Evolutionary conservation across 64 coral and sea anemone genomes (phyloP), one percentile per base, ranked within the genome.

Genomic region (Actinia tenebrosa): DNA sequence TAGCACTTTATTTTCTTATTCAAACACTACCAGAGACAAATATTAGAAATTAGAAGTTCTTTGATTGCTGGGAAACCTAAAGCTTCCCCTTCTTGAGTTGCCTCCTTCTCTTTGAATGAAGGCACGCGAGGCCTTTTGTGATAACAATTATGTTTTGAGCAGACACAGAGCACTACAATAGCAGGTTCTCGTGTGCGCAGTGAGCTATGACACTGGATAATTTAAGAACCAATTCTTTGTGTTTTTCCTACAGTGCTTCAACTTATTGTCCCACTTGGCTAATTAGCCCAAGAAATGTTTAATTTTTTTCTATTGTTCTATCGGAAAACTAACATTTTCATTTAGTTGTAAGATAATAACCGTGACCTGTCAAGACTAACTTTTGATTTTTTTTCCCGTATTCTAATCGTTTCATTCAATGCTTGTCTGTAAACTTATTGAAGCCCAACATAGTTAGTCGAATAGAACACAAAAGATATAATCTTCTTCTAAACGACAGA

Each of bases 261-360:
- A 37, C 50, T 23, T 23, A 81, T 81, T 81, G 79, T 81, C 79
- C 50, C 79, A 47, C 79, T 53, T 53, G 79, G 19, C 79, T 81
- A 81, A 81, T 81, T 81, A 53, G 44, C 16, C 45, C 3, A 75
- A 53, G 16, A 22, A 81, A 81, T 22, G 46, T 22, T 81, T 81
- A 19, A 53, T 45, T 53, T 81, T 81, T 53, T 1, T 52, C 45
- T 53, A 81, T 95, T 92, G 87, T 89, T 86, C 91, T 77, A 46
- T 50, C 85, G 71, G 89, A 97, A 97, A 97, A 93, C 94, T 97
- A 97, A 97, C 94, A 97, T 97, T 97, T 97, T 93, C 91, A 78
- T 97, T 93, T 91, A 88, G 91, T 93, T 88, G 92, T 97, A 46
- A 90, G 92, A 93, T 93, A 93, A 97, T 97, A 90, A 93, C 94